Evolutionary conservation across 2,888 invertebrate genomes (phyloP).

Genomic region (Chymomyza caudatula): DNA sequence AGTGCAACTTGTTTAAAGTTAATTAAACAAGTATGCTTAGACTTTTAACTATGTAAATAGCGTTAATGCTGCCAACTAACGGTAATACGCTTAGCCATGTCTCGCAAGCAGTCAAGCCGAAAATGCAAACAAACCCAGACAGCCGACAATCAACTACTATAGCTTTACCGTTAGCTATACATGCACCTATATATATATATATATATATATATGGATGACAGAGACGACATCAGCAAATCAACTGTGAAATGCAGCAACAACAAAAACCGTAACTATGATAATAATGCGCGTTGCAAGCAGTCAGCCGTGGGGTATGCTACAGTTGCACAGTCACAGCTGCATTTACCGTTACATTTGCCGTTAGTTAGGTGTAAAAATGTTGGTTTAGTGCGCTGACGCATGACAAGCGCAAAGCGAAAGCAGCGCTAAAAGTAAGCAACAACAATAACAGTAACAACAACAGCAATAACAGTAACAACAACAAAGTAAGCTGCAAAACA

Average conservation of each 20-base stretch:
- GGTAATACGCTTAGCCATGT: conserved; percentile 50
- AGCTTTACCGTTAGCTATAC: too few species aligned
- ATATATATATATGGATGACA: conserved; percentile 3
- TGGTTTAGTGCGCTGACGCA: conserved; percentile 70
- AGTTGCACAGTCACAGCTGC: conserved; percentile 25
- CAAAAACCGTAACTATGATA: neutral
- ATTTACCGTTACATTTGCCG: neutral
- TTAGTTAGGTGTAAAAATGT: conserved; percentile 68
- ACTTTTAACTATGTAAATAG: conserved; percentile 27
- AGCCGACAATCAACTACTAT: neutral
- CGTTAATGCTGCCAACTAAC: conserved; percentile 32
- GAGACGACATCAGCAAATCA: conserved; percentile 13
- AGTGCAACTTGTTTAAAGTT: conserved; percentile 19
- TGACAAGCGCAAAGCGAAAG: conserved; percentile 44
- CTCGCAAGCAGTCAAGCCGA: conserved; percentile 42
- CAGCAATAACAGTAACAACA: conserved; percentile 46
- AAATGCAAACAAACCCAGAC: conserved; percentile 21
- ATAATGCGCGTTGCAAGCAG: neutral
- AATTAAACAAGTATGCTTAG: conserved; percentile 17
- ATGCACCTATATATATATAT: too few species aligned
- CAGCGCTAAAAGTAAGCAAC: conserved; percentile 36
- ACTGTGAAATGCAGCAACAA: conserved; percentile 5
- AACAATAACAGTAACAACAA: neutral
- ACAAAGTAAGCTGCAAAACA: conserved; percentile 5
- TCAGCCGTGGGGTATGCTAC: conserved; percentile 24